These are phyloP conservation scores for Bothrops jararaca DNA, from an alignment of 2,113 vertebrate genomes.

Conservation along the genomic window DNA sequence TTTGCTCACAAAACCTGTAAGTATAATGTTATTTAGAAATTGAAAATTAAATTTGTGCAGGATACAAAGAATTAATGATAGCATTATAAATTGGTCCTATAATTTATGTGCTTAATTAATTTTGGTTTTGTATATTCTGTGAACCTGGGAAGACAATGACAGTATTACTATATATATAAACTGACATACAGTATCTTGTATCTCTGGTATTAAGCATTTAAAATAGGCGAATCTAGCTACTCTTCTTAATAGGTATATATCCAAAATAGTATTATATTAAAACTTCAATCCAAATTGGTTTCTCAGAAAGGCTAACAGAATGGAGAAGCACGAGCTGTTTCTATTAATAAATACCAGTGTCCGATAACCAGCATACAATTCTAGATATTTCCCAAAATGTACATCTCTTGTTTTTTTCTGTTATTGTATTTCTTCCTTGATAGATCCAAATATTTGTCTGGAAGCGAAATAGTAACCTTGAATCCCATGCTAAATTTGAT, in stretches of 20 bases:
- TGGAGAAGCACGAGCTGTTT: neutral
- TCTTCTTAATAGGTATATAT: neutral
- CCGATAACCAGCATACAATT: neutral
- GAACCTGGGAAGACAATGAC: neutral
- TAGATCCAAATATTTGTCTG: neutral
- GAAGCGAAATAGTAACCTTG: neutral
- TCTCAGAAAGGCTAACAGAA: neutral
- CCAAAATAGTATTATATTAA: neutral
- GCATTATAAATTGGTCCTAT: neutral
- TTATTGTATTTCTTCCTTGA: neutral
- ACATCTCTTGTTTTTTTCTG: neutral
- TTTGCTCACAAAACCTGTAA: neutral
- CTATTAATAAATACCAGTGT: neutral
- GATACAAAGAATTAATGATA: neutral
- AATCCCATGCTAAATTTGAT: neutral
- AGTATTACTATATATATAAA: neutral
- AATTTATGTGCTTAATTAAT: neutral
- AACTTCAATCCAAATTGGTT: neutral
- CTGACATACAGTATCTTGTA: neutral
- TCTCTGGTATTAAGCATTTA: neutral
- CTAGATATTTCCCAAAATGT: neutral
- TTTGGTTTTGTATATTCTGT: slow-evolving; percentile 1
- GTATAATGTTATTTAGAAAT: neutral
- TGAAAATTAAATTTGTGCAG: neutral
- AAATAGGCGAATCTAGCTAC: neutral